A percentile compares a stretch with the other conserved stretches of the same genome.
Evolutionary conservation across 2,888 invertebrate species (phyloP).

Genomic region (Archaeoteleia sp.): DNA sequence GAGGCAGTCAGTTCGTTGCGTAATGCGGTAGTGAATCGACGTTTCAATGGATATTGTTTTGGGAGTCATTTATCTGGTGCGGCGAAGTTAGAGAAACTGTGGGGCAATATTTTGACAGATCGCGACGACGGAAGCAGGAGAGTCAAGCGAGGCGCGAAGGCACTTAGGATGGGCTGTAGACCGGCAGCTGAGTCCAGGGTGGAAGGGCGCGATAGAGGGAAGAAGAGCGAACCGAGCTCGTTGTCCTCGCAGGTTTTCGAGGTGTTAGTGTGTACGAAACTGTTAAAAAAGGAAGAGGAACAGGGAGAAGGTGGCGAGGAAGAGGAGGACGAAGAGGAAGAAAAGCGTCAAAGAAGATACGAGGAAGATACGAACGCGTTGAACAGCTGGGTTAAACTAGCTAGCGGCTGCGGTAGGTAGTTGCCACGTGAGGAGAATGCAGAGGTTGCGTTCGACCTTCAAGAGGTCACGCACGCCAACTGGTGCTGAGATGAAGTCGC

Average conservation of each 20-base stretch:
- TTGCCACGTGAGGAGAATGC: constrained; percentile 79
- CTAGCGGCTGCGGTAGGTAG: constrained; percentile 49
- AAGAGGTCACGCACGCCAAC: constrained; percentile 91
- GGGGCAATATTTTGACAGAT: constrained; percentile 4
- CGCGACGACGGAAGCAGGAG: constrained; percentile 19
- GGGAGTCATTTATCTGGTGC: too few relatives aligned
- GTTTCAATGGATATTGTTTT: neutral
- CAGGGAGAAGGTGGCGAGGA: constrained; percentile 20
- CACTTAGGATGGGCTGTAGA: constrained; percentile 69
- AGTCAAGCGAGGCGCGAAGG: constrained; percentile 43
- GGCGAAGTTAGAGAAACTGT: constrained; percentile 1
- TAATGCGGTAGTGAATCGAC: neutral
- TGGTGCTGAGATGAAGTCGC: constrained; percentile 93
- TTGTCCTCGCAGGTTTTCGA: constrained; percentile 53
- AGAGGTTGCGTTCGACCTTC: constrained; percentile 89
- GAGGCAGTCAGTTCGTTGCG: constrained; percentile 3
- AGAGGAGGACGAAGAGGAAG: constrained; percentile 38
- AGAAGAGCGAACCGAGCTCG: constrained; percentile 53
- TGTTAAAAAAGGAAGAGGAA: constrained; percentile 36
- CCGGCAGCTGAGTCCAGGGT: constrained; percentile 63
- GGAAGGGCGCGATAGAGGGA: constrained; percentile 61
- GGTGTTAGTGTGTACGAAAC: constrained; percentile 52
- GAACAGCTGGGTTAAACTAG: constrained; percentile 3
- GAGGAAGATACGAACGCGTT: neutral
- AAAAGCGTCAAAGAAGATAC: neutral